Evolutionary conservation across 2,888 invertebrate genomes (phyloP), one percentile per base, ranked within the genome.

Genomic region (Drosophila austrosaltans): DNA sequence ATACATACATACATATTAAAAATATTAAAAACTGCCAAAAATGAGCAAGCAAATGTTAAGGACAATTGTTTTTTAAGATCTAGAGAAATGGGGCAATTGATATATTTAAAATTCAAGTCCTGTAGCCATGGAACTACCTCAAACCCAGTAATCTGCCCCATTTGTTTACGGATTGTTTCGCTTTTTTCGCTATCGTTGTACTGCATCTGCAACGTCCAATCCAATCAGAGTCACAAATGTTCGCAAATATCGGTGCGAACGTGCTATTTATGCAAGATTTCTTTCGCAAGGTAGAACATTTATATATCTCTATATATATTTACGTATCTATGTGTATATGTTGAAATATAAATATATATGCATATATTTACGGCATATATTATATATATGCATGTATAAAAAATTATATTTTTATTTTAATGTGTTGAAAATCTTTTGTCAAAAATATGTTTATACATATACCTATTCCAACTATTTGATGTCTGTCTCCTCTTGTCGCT

Each of bases 401-500:
- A 57, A 60, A 63, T 63, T 65, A 73, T 66, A 62, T 65, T 57
- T 73, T 53, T 63, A 65, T 63, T 69, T 63, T 63, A 69, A 63
- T 67, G 54, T 54, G 60, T 68, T 68, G 58, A 58, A 53, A 36
- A 67, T 66, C 53, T 68, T 63, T 63, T 65, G 75, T 71, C 67
- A 64, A 59, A 79, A 69, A 66, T 70, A 53, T 73, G 36, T 61
- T 48, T 48, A 48, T 48, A 57, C 20, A 42, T 20, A 48, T 60
- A 68, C 32, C 22, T 53, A 48, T 58, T 71, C 44, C 66, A 67
- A 57, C 59, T 72, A 56, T 68, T 72, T 71, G 64, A 70, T 75
- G 68, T 75, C 75, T 83, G 81, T 78, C 66, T 79, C 59, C 58
- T 66, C 63, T 69, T 78, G 82, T 77, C 75, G 78, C 70, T 83